phyloP scores from a whole-genome alignment of 2,113 vertebrate genomes.

The Ginglymostoma cirratum region DNA sequence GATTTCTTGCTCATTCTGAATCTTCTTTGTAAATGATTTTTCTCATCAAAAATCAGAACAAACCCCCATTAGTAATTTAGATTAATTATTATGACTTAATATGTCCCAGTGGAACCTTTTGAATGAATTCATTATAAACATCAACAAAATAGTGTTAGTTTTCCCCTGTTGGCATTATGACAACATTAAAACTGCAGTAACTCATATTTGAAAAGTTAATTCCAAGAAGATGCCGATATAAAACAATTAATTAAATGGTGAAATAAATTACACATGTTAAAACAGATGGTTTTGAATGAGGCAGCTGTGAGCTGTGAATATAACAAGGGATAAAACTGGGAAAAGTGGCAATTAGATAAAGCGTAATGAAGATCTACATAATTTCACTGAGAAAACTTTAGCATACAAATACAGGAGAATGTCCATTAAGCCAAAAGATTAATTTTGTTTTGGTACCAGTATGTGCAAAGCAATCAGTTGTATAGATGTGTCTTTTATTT shows the following conservation, averaged over 20 bases:
- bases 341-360: constrained; percentile 7
- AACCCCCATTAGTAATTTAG: constrained; percentile 72
- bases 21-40: constrained; percentile 75
- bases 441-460: neutral
- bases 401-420: neutral
- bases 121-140: constrained; percentile 71
- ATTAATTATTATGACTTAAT: constrained; percentile 76
- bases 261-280: constrained; percentile 72
- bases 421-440: neutral
- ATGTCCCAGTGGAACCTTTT: constrained; percentile 66
- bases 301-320: constrained; percentile 51
- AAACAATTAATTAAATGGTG: constrained; percentile 80
- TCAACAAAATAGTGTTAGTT: constrained; percentile 65
- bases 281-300: constrained; percentile 67
- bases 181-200: constrained; percentile 73
- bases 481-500: neutral
- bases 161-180: constrained; percentile 70
- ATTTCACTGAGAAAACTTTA: constrained; percentile 22
- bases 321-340: constrained; percentile 26
- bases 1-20: constrained; percentile 69
- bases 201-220: constrained; percentile 81
- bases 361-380: neutral
- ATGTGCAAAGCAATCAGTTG: neutral
- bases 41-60: constrained; percentile 71
- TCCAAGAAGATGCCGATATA: constrained; percentile 68